Conservation (phyloP, 2,113 vertebrate genomes). For the Tetrao urogallus region DNA sequence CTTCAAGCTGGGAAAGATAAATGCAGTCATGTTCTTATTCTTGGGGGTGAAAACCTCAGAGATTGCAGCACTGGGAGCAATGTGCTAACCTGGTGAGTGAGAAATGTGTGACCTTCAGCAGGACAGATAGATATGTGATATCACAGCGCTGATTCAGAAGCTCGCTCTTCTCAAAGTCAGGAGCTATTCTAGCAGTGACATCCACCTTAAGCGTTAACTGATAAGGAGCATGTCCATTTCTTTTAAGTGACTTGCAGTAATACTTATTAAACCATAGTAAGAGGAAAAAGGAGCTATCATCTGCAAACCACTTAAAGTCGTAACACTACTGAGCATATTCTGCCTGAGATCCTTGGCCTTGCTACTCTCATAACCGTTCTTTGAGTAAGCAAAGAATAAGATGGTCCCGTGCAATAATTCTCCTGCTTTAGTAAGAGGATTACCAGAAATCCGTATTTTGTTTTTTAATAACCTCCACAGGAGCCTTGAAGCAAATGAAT, state of each 20-base stretch:
- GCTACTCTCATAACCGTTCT: not conserved
- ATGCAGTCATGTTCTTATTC: not conserved
- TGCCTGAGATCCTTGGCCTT: not conserved
- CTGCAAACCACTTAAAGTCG: not conserved
- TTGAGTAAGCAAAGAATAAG: not conserved
- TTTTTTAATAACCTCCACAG: not conserved
- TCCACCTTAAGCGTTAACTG: not conserved
- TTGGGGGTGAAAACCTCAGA: not conserved
- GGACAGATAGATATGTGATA: not conserved
- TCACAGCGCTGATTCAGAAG: not conserved
- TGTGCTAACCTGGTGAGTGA: not conserved
- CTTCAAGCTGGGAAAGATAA: not conserved
- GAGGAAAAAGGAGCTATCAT: not conserved
- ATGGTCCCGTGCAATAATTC: not conserved
- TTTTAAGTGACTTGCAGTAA: not conserved
- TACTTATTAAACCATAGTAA: not conserved
- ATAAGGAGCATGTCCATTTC: not conserved
- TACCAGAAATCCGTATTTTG: not conserved
- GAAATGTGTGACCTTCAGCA: accelerated
- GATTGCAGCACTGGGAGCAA: not conserved
- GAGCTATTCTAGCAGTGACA: not conserved
- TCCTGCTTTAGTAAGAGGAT: not conserved
- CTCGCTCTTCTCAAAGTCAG: not conserved
- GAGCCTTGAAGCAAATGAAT: not conserved
- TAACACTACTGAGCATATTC: not conserved